Evolutionary conservation across 2,797 vertebrate species (phyloP).

Genomic region (Catharus ustulatus): DNA sequence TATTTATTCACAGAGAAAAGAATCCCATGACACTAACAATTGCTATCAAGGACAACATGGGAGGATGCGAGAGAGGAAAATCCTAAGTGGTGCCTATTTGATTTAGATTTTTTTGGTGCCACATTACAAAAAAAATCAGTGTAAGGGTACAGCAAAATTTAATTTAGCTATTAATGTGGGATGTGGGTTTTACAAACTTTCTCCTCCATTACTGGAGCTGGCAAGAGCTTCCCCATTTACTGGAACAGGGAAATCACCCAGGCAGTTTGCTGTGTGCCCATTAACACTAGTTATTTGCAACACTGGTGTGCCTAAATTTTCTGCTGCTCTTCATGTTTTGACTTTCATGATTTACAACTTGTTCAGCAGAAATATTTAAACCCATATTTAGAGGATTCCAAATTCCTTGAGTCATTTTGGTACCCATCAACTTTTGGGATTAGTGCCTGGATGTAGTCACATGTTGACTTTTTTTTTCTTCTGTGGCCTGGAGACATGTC

Average conservation of each 20-base stretch:
- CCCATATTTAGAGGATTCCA: neutral
- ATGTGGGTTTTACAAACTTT: neutral
- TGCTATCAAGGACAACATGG: neutral
- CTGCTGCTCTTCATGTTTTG: neutral
- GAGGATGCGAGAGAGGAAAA: conserved; percentile 31
- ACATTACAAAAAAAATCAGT: conserved; percentile 13
- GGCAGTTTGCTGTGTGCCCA: neutral
- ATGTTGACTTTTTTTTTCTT: neutral
- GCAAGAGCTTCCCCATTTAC: neutral
- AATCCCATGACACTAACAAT: neutral
- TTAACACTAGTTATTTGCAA: neutral
- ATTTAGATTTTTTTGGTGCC: neutral
- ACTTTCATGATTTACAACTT: neutral
- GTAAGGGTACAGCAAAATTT: neutral
- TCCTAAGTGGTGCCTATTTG: neutral
- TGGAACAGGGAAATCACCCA: neutral
- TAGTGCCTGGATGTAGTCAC: neutral
- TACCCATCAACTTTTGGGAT: neutral
- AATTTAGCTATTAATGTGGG: neutral
- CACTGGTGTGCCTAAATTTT: neutral
- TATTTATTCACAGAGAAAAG: conserved; percentile 44
- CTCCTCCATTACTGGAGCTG: neutral
- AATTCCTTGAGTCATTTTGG: neutral
- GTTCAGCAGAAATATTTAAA: neutral
- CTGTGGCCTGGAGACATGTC: neutral